A percentile compares a stretch with the other conserved stretches of the same genome.
phyloP scores from a whole-genome alignment of 2,888 invertebrate species.

The Tipula vernalis region DNA sequence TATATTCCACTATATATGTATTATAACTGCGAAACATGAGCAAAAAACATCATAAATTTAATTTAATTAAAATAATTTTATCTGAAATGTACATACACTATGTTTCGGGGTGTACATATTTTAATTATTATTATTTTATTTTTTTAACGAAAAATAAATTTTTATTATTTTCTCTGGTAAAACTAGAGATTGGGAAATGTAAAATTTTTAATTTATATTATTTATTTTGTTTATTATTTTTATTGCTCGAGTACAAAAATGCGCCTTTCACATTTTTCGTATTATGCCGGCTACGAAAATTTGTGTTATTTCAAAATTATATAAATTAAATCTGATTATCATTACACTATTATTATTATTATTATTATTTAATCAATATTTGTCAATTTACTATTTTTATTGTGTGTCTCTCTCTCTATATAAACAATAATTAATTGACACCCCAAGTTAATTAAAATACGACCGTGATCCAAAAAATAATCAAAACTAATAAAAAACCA shows the following conservation, averaged over 20 bases:
- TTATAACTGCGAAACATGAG: not conserved
- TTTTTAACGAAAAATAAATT: not conserved
- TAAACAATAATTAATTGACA: not conserved
- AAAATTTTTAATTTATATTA: not conserved
- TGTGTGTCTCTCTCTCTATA: not conserved
- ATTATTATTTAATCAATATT: not conserved
- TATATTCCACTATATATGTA: not conserved
- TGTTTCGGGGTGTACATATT: not conserved
- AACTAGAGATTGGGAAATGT: conserved; percentile 4
- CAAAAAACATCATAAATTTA: not conserved
- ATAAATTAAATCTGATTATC: not conserved
- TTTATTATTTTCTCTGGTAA: conserved; percentile 4
- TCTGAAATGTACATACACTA: not conserved
- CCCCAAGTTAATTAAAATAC: not conserved
- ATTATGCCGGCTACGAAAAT: not conserved
- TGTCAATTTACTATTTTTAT: not conserved
- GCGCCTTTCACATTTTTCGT: not conserved
- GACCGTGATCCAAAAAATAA: not conserved
- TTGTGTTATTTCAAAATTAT: not conserved
- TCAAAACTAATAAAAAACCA: not conserved
- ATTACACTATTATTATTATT: not conserved
- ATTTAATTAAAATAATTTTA: conserved; percentile 4
- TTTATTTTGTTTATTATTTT: not conserved
- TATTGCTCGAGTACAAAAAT: not conserved
- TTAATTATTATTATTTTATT: not conserved